Base-by-base conservation (phyloP, 2,113 vertebrate genomes). In the Thoracochromis brauschi region DNA sequence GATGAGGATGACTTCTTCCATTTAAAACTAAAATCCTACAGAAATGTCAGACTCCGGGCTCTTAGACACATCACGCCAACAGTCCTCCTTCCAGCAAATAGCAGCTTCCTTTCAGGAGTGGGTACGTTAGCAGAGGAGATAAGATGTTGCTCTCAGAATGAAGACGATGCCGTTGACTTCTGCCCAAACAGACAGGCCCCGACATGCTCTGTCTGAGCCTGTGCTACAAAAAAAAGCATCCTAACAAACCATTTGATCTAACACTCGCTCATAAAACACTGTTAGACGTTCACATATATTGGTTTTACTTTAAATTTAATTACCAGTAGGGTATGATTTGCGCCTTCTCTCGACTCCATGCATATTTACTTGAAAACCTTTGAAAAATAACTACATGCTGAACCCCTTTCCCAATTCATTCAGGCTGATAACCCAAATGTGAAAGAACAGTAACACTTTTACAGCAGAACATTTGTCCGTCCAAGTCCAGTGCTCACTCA, bases 81-180 rank as follows among this genome's bases (percentile, higher is more conserved):
- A 21, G 75, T 51, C n/a, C n/a, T 3, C 16, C 57, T 71, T 24
- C 53, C 42, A 80, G 45, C 24, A 87, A 80, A 91, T 73, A 84
- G 81, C 83, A 84, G 87, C 75, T 86, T 88, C 73, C 86, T 92
- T 91, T 91, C 80, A 92, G 45, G 75, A 83, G 57, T 65, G 68
- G 45, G 11, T n/a, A 11, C 79, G 92, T 94, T 94, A 84, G 83
- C 9, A 91, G 73, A 88, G 84, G 49, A 88, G 92, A 94, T 94
- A 92, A 94, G 58, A 54, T 2, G 9, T 31, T 78, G 24, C 83
- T 89, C 54, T 87, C 24, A 79, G 80, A 87, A 89, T 26, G 63
- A 89, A 81, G 89, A 92, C 49, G 85, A 87, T 60, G 83, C 54
- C 4, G 12, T 53, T 60, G 84, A 91, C 55, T 86, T 75, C 35